A percentile compares a stretch with the other conserved stretches of the same genome.
Evolutionary conservation across 2,888 invertebrate species (phyloP).

Genomic region (Cabera pusaria): DNA sequence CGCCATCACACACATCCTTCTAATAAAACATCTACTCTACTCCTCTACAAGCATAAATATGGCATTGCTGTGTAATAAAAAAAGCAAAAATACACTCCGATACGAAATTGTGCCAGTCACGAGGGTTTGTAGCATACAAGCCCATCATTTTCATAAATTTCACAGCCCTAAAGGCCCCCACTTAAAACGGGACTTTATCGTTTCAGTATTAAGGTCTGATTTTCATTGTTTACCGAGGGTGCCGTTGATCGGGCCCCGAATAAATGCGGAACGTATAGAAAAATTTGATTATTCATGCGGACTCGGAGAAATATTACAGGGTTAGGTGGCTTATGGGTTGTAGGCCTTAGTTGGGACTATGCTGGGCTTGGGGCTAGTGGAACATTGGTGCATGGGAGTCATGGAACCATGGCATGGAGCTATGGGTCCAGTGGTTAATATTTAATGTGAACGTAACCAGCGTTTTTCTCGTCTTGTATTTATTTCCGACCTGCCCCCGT

Average conservation of each 20-base stretch:
- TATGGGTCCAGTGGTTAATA: too few relatives aligned
- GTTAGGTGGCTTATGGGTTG: slow-evolving; percentile 62
- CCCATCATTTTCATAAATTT: slow-evolving; percentile 75
- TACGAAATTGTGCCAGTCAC: slow-evolving; percentile 79
- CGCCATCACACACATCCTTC: slow-evolving; percentile 22
- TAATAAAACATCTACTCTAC: slow-evolving; percentile 26
- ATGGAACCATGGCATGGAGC: too few relatives aligned
- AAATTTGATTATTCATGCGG: slow-evolving; percentile 82
- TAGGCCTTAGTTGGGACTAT: slow-evolving; percentile 17
- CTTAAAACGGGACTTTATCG: slow-evolving; percentile 60
- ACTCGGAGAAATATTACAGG: slow-evolving; percentile 75
- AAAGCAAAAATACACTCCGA: slow-evolving; percentile 72
- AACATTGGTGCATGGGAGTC: too few relatives aligned
- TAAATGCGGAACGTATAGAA: slow-evolving; percentile 78
- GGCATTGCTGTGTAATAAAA: slow-evolving; percentile 67
- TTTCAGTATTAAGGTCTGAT: slow-evolving; percentile 53
- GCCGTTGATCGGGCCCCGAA: slow-evolving; percentile 43
- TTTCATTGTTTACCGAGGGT: slow-evolving; percentile 46
- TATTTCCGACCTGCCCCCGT: too few relatives aligned
- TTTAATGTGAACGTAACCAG: too few relatives aligned
- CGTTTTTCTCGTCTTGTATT: too few relatives aligned
- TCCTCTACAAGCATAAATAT: slow-evolving; percentile 24
- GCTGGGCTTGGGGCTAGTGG: slow-evolving; percentile 3
- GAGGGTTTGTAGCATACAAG: slow-evolving; percentile 54
- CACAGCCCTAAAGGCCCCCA: slow-evolving; percentile 57